A percentile compares a stretch with the other conserved stretches of the same genome.
Evolutionary conservation across 2,797 vertebrate genomes (phyloP).

Genomic region (Mastacembelus armatus): DNA sequence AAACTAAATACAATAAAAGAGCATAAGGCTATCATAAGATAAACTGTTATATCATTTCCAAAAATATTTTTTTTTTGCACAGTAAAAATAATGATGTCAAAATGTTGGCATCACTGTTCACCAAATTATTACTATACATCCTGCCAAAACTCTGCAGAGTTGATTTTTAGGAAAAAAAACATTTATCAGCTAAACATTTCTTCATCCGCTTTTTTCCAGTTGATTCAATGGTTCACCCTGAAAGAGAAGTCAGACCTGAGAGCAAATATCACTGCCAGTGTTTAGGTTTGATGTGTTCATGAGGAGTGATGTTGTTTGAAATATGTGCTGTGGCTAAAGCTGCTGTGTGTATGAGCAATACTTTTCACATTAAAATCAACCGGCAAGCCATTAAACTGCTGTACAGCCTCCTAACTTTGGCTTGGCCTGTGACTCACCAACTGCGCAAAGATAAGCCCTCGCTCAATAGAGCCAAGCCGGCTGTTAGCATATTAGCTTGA

Average conservation of each 20-base stretch:
- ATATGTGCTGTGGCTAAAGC: conserved; percentile 15
- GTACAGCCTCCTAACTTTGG: conserved; percentile 57
- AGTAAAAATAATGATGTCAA: not conserved
- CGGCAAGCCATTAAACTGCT: conserved; percentile 65
- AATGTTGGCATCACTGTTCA: not conserved
- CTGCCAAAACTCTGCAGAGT: not conserved
- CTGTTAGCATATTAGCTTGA: conserved; percentile 77
- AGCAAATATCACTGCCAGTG: not conserved
- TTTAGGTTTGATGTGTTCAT: conserved; percentile 32
- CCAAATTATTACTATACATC: conserved; percentile 8
- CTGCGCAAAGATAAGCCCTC: conserved; percentile 67
- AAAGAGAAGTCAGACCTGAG: conserved; percentile 24
- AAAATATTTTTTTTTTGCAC: too few relatives aligned
- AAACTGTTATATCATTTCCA: too few relatives aligned
- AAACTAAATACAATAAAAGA: too few relatives aligned
- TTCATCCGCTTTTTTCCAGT: conserved; percentile 14
- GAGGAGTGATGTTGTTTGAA: conserved; percentile 42
- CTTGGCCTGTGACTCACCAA: conserved; percentile 60
- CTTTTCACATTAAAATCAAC: conserved; percentile 64
- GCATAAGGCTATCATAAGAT: too few relatives aligned
- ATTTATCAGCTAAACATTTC: conserved; percentile 7
- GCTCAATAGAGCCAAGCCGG: conserved; percentile 51
- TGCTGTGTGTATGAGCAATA: conserved; percentile 44
- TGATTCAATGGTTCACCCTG: conserved; percentile 28
- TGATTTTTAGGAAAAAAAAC: conserved; percentile 21